These are phyloP conservation scores for Polypedilum pembai DNA, from an alignment of 1,140 invertebrate genomes.

Conservation along the genomic window DNA sequence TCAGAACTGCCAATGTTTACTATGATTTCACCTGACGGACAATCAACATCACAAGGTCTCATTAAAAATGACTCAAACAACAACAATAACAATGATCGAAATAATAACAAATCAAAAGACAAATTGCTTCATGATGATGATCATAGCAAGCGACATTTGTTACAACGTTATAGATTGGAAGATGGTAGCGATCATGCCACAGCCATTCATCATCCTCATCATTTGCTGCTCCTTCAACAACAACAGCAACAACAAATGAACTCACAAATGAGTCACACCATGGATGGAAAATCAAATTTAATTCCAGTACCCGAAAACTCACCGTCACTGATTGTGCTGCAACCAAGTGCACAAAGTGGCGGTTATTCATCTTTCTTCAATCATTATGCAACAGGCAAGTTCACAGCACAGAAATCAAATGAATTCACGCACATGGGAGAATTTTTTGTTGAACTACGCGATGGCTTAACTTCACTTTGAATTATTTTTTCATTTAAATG, in stretches of 20 bases:
- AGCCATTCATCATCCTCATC: neutral
- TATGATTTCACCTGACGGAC: neutral
- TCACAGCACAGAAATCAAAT: conserved; percentile 26
- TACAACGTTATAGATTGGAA: conserved; percentile 31
- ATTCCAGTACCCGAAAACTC: conserved; percentile 28
- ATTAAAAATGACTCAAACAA: conserved; percentile 27
- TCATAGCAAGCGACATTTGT: conserved; percentile 30
- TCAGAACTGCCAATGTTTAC: conserved; percentile 30
- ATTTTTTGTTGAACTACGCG: no score
- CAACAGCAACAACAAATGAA: conserved; percentile 28
- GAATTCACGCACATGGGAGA: no score
- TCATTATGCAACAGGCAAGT: conserved; percentile 63
- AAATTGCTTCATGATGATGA: conserved; percentile 3
- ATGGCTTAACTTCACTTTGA: neutral
- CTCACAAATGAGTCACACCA: conserved; percentile 1
- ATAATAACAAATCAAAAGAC: conserved; percentile 23
- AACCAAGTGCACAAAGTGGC: conserved; percentile 45
- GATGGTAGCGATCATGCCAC: conserved; percentile 29
- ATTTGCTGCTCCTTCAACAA: neutral
- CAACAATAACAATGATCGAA: conserved; percentile 14
- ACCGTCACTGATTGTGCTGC: conserved; percentile 49
- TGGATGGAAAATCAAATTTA: conserved; percentile 32
- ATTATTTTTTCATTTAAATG: neutral
- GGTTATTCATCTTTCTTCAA: conserved; percentile 60
- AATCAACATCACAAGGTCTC: conserved; percentile 7